These are phyloP conservation scores for Tinea pellionella DNA, from an alignment of 2,888 invertebrate genomes.

Conservation along the genomic window DNA sequence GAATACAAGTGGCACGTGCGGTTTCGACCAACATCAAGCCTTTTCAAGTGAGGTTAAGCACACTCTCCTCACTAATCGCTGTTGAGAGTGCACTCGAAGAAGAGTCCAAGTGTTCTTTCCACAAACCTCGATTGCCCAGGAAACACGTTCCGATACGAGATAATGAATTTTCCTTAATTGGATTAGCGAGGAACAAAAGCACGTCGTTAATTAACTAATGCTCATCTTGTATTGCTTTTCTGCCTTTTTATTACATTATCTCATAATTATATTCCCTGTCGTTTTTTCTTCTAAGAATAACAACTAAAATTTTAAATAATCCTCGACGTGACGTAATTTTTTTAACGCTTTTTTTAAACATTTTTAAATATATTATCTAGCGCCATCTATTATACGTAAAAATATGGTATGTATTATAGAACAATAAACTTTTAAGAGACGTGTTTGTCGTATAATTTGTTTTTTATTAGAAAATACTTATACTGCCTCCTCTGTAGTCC, in stretches of 20 bases:
- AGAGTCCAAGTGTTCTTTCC: constrained; percentile 53
- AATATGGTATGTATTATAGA: too few species aligned
- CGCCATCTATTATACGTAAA: too few species aligned
- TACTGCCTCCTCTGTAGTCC: too few species aligned
- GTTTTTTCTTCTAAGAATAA: too few species aligned
- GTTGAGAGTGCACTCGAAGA: constrained; percentile 43
- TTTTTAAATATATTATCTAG: too few species aligned
- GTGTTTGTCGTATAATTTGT: too few species aligned
- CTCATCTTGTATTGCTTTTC: constrained; percentile 25
- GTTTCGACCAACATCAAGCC: constrained; percentile 5
- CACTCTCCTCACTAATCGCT: constrained; percentile 51
- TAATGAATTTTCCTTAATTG: constrained; percentile 59
- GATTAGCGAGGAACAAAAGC: constrained; percentile 27
- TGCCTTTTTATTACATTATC: not conserved
- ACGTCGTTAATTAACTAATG: not conserved
- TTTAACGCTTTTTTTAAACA: too few species aligned
- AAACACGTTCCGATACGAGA: constrained; percentile 49
- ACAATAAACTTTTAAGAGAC: too few species aligned
- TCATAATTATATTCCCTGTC: not conserved
- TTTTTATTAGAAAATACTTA: too few species aligned
- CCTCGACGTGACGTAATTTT: too few species aligned
- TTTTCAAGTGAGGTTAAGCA: constrained; percentile 24
- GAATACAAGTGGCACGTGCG: not conserved
- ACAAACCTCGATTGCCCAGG: constrained; percentile 49
- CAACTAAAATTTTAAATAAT: too few species aligned